Conservation (phyloP, 2,113 vertebrate species). For the Pantherophis guttatus region DNA sequence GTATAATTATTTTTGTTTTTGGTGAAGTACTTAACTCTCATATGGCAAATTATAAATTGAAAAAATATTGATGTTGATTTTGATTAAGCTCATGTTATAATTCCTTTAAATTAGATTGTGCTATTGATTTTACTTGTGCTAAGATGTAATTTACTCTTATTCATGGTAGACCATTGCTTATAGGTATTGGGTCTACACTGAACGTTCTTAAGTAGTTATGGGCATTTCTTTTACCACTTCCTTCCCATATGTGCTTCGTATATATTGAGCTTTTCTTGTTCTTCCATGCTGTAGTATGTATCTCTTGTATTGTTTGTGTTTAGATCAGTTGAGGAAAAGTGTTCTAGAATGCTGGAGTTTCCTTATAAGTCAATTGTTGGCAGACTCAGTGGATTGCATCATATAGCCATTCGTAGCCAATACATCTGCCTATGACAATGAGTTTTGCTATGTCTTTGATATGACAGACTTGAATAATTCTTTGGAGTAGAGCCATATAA, state of each 20-base stretch:
- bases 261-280: not conserved
- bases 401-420: not conserved
- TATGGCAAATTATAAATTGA: not conserved
- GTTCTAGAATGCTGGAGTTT: not conserved
- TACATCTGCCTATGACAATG: not conserved
- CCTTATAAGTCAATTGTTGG: not conserved
- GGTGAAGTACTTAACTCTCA: not conserved
- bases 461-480: not conserved
- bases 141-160: not conserved
- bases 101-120: not conserved
- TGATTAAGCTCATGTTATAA: not conserved
- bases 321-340: not conserved
- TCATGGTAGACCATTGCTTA: not conserved
- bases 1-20: not conserved
- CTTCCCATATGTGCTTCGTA: not conserved
- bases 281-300: not conserved
- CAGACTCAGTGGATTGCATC: not conserved
- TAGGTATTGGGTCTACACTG: not conserved
- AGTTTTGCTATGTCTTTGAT: not conserved
- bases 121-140: not conserved
- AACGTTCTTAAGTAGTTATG: not conserved
- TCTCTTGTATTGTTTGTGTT: not conserved
- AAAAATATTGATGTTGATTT: not conserved
- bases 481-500: not conserved
- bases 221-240: not conserved